phyloP scores from a whole-genome alignment of 2,797 vertebrate genomes.

The Rhabdophis nuchalis region DNA sequence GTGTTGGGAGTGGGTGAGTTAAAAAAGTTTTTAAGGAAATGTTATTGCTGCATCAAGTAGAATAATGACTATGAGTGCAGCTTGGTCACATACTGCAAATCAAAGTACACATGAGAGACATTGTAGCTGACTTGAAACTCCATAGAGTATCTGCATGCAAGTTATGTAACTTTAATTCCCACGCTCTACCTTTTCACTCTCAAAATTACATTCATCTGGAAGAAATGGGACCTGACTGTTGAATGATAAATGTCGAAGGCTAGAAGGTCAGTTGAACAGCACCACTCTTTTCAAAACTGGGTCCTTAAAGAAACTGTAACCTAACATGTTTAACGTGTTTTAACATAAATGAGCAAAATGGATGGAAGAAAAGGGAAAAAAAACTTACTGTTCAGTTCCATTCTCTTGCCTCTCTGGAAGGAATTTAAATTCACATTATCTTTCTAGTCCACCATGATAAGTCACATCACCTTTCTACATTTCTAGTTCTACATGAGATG shows the following conservation, averaged over 20 bases:
- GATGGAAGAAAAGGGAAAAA: not conserved
- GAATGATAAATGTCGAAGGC: not conserved
- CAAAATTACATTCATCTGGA: not conserved
- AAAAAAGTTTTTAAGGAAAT: not conserved
- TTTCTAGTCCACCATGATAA: slow-evolving; percentile 1
- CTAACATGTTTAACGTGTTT: not conserved
- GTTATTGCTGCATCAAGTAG: not conserved
- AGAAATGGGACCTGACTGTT: not conserved
- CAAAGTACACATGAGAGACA: not conserved
- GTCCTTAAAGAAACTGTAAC: not conserved
- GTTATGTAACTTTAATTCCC: not conserved
- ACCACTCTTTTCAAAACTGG: not conserved
- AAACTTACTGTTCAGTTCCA: slow-evolving; percentile 70
- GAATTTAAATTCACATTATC: slow-evolving; percentile 32
- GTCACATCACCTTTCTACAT: slow-evolving; percentile 27
- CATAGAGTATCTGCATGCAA: not conserved
- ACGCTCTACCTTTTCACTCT: not conserved
- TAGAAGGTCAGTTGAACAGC: not conserved
- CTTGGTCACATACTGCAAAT: not conserved
- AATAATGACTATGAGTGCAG: not conserved
- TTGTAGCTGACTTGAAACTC: not conserved
- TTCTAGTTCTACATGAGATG: not conserved
- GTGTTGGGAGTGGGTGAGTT: not conserved
- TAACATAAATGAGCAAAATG: not conserved
- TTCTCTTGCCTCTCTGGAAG: slow-evolving; percentile 69